Evolutionary conservation across 2,797 vertebrate genomes (phyloP).

Genomic region (Acanthurus leucopareius): DNA sequence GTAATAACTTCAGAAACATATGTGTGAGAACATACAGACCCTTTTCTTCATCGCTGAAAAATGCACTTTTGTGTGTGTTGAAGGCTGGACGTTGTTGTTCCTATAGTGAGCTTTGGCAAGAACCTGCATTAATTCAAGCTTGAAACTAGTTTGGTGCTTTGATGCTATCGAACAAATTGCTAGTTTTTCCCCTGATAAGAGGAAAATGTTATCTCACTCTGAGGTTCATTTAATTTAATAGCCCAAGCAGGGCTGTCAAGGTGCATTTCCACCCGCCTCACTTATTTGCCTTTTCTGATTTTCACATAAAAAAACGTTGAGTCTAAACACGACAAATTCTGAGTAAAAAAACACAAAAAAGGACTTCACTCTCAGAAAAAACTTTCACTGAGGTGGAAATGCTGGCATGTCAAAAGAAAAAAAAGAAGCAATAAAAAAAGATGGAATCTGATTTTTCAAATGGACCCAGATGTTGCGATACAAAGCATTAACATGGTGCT

Average conservation of each 20-base stretch:
- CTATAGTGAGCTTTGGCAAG: slow-evolving; percentile 2
- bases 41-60: slow-evolving; percentile 23
- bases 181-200: slow-evolving; percentile 6
- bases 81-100: slow-evolving; percentile 2
- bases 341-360: neutral
- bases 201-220: slow-evolving; percentile 4
- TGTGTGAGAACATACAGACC: slow-evolving; percentile 24
- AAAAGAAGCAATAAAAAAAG: slow-evolving; percentile 3
- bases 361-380: neutral
- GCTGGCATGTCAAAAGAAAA: slow-evolving; percentile 12
- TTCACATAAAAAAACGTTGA: slow-evolving; percentile 11
- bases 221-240: neutral
- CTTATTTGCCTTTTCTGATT: slow-evolving; percentile 16
- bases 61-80: slow-evolving; percentile 24
- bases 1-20: slow-evolving; percentile 39
- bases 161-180: slow-evolving; percentile 13
- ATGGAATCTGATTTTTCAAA: neutral
- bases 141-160: slow-evolving; percentile 8
- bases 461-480: neutral
- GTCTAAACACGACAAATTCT: no score
- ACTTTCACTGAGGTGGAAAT: slow-evolving; percentile 13
- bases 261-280: neutral
- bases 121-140: neutral
- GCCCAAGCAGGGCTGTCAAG: neutral
- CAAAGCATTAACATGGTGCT: neutral